These are phyloP conservation scores for Myiagra hebetior DNA, from an alignment of 2,113 vertebrate species.

Conservation along the genomic window DNA sequence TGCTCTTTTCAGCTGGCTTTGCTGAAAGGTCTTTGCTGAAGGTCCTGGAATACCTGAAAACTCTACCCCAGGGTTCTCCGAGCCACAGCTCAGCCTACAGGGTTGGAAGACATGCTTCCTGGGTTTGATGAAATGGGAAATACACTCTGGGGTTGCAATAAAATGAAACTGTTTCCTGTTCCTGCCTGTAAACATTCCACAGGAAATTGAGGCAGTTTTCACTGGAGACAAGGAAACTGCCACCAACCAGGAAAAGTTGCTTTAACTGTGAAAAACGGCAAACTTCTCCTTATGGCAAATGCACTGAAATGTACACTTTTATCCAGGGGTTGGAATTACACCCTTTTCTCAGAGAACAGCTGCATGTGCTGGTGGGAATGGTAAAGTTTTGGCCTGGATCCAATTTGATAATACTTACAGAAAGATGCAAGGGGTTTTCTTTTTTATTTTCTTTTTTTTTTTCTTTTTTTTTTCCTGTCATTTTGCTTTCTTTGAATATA, in stretches of 20 bases:
- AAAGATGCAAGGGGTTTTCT: not conserved
- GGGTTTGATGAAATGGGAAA: not conserved
- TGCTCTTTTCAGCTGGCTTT: not conserved
- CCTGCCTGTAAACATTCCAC: conserved; percentile 27
- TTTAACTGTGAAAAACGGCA: not conserved
- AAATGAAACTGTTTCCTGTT: conserved; percentile 23
- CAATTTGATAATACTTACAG: conserved; percentile 15
- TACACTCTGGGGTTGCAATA: not conserved
- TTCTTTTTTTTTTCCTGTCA: too few species aligned
- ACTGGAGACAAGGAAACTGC: not conserved
- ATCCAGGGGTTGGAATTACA: conserved; percentile 58
- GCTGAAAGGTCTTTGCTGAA: not conserved
- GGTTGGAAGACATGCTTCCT: not conserved
- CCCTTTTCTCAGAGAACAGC: conserved; percentile 35
- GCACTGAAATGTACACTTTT: conserved; percentile 35
- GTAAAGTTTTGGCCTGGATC: conserved; percentile 6
- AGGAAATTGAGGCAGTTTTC: conserved; percentile 52
- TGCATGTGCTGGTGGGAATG: conserved; percentile 47
- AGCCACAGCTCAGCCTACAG: not conserved
- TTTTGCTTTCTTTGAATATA: not conserved
- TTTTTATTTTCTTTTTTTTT: not conserved
- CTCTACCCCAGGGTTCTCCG: not conserved
- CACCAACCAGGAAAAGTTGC: not conserved
- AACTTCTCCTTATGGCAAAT: not conserved
- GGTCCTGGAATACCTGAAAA: not conserved